Percentiles rank a stretch among this genome's conserved stretches.
Evolutionary conservation across 2,888 invertebrate species (phyloP).

Genomic region (Campaea margaritaria): DNA sequence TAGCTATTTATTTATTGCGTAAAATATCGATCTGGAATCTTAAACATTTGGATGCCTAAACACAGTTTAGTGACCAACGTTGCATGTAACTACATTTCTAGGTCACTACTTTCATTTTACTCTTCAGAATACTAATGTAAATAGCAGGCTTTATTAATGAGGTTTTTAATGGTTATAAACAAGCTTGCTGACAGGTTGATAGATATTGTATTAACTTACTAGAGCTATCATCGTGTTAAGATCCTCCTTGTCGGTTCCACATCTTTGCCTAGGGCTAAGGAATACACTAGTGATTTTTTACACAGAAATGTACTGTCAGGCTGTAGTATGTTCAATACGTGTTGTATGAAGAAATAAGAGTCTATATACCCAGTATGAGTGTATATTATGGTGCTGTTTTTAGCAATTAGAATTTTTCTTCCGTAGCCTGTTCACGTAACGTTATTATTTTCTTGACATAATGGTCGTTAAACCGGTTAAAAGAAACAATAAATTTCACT

Average conservation of each 20-base stretch:
- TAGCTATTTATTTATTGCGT: too few relatives aligned
- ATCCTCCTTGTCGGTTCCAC: background rate
- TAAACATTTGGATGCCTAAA: too few relatives aligned
- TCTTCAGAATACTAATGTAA: too few relatives aligned
- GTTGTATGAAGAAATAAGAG: slow-evolving; percentile 5
- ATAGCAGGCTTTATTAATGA: background rate
- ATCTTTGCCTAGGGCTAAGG: background rate
- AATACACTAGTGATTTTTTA: background rate
- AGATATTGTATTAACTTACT: background rate
- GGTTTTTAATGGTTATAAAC: background rate
- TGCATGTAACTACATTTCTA: too few relatives aligned
- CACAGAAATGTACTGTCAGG: background rate
- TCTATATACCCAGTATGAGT: background rate
- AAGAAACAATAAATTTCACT: slow-evolving; percentile 34
- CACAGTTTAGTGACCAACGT: too few relatives aligned
- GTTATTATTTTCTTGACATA: slow-evolving; percentile 9
- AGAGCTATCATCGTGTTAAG: background rate
- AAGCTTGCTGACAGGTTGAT: background rate
- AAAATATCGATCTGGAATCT: too few relatives aligned
- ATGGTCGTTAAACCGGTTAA: slow-evolving; percentile 15
- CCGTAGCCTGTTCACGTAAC: background rate
- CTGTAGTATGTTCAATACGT: background rate
- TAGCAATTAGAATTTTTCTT: slow-evolving; percentile 1
- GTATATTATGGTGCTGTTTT: background rate
- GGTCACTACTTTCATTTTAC: too few relatives aligned